Evolutionary conservation across 2,888 invertebrate genomes (phyloP).

Genomic region (Formica aserva): DNA sequence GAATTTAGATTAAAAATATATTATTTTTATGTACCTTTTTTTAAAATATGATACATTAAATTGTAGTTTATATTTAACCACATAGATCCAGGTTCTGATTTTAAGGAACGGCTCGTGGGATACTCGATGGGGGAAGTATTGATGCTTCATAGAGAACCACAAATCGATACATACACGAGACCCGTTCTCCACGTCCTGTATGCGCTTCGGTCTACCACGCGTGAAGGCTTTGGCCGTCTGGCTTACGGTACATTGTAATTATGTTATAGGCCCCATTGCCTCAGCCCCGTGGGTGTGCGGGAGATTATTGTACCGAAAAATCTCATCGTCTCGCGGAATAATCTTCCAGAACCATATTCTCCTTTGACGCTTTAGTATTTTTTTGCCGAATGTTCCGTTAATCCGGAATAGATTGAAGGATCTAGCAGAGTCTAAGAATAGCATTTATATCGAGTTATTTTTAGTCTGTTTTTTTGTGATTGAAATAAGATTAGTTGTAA

Average conservation of each 20-base stretch:
- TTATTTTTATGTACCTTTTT: background rate
- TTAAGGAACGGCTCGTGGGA: constrained; percentile 10
- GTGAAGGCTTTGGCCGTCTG: constrained; percentile 64
- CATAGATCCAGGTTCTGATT: background rate
- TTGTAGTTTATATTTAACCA: background rate
- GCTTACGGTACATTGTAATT: constrained; percentile 69
- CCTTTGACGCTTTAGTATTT: background rate
- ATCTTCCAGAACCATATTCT: background rate
- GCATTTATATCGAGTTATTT: background rate
- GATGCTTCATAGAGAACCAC: constrained; percentile 61
- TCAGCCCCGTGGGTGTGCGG: constrained; percentile 33
- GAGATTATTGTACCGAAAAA: constrained; percentile 43
- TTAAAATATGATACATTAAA: background rate
- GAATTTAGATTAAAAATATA: background rate
- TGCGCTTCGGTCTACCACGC: constrained; percentile 67
- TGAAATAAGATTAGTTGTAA: background rate
- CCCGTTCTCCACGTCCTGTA: constrained; percentile 59
- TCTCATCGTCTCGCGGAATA: constrained; percentile 33
- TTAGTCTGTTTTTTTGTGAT: background rate
- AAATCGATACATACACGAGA: constrained; percentile 66
- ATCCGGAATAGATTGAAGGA: background rate
- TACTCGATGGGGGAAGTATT: constrained; percentile 69
- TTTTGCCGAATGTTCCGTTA: background rate
- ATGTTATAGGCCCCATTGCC: constrained; percentile 11
- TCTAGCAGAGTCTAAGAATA: background rate